Evolutionary conservation across 2,113 vertebrate genomes (phyloP).

Genomic region (Sphaerodactylus townsendi): DNA sequence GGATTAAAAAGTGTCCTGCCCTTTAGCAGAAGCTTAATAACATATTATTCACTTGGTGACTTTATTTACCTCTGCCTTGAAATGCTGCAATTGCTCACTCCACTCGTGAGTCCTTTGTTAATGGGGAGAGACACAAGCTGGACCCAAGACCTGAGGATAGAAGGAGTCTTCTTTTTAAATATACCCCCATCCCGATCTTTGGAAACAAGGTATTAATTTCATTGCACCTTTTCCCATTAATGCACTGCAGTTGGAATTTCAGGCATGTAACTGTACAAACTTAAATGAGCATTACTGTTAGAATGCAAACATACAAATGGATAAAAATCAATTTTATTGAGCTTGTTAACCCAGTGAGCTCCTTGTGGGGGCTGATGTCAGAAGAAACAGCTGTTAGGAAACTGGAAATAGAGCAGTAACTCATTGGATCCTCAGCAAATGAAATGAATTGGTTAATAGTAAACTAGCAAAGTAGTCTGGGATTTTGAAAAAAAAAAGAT

Average conservation of each 20-base stretch:
- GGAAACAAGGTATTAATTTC: neutral
- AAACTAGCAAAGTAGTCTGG: neutral
- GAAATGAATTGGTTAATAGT: neutral
- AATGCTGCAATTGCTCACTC: neutral
- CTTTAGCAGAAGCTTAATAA: no score
- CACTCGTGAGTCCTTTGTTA: neutral
- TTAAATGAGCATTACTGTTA: neutral
- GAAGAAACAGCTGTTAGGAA: neutral
- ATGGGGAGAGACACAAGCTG: no score
- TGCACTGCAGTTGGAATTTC: neutral
- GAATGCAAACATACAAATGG: neutral
- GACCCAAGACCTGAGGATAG: neutral
- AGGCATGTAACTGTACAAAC: neutral
- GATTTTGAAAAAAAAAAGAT: neutral
- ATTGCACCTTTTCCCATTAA: neutral
- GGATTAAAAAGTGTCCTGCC: no score
- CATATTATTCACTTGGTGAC: no score
- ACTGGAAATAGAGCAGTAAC: neutral
- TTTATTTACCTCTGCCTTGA: no score
- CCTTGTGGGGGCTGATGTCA: neutral
- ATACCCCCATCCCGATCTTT: neutral
- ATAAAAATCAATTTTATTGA: neutral
- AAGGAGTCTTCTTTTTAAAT: neutral
- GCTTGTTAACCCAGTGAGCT: neutral
- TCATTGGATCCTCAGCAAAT: neutral